Conservation (phyloP, 2,797 vertebrate genomes). For the Micrastur ruficollis region DNA sequence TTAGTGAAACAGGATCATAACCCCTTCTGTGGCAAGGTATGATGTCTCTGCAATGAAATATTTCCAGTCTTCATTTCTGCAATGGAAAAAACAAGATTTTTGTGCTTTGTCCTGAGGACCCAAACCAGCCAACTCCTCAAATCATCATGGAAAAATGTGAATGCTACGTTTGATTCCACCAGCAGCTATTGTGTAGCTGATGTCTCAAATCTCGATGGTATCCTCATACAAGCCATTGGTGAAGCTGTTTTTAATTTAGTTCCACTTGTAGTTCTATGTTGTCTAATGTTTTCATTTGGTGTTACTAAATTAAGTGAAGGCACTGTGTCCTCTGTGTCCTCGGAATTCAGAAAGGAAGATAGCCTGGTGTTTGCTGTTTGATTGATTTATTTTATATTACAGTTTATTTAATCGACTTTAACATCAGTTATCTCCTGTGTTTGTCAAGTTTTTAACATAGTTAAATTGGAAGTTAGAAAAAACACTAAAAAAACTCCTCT, state of each 20-base stretch:
- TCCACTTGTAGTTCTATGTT: background rate
- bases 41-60: background rate
- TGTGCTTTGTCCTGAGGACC: background rate
- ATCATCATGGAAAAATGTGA: background rate
- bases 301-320: background rate
- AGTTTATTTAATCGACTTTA: background rate
- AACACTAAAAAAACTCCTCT: fast-evolving
- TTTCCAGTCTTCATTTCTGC: background rate
- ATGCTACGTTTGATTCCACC: background rate
- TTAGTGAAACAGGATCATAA: background rate
- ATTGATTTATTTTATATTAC: background rate
- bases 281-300: background rate
- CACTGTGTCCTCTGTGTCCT: background rate
- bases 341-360: background rate
- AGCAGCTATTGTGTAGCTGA: background rate
- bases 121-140: background rate
- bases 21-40: background rate
- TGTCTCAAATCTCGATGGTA: background rate
- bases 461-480: background rate
- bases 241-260: background rate
- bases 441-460: background rate
- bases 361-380: background rate
- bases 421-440: background rate
- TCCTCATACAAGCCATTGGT: background rate
- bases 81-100: background rate